A percentile compares a stretch with the other conserved stretches of the same genome.
These are phyloP conservation scores for Pseudomyrmex dendroicus DNA, from an alignment of 1,140 invertebrate genomes.

Conservation along the genomic window DNA sequence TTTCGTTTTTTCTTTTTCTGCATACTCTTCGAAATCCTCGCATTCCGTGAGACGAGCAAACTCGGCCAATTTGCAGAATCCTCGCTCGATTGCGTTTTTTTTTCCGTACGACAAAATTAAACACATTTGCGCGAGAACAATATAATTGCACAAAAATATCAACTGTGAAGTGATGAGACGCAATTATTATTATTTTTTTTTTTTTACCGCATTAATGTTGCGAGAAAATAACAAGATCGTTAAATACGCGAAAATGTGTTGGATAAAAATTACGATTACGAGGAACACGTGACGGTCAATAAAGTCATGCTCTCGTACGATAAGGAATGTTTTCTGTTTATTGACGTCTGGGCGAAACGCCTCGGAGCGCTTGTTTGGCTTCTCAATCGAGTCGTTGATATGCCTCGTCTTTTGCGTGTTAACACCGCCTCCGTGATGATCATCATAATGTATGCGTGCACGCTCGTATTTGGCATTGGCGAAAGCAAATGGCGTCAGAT, in stretches of 20 bases:
- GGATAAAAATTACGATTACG: neutral
- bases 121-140: neutral
- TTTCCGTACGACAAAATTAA: neutral
- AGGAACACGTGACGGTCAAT: neutral
- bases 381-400: slow-evolving; percentile 48
- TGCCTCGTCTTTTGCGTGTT: slow-evolving; percentile 25
- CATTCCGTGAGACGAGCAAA: neutral
- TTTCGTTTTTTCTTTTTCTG: neutral
- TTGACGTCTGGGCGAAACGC: slow-evolving; percentile 17
- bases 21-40: neutral
- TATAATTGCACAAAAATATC: no score
- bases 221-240: neutral
- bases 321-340: neutral
- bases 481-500: slow-evolving; percentile 46
- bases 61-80: no score
- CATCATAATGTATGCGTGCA: slow-evolving; percentile 45
- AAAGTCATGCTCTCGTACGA: neutral
- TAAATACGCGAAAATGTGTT: neutral
- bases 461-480: slow-evolving; percentile 46
- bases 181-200: no score
- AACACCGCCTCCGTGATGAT: slow-evolving; percentile 50
- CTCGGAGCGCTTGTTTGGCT: slow-evolving; percentile 22
- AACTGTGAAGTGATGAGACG: no score
- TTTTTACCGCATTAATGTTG: no score
- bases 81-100: neutral